Base-by-base conservation (phyloP, 2,797 vertebrate genomes). In the Decapterus maruadsi region DNA sequence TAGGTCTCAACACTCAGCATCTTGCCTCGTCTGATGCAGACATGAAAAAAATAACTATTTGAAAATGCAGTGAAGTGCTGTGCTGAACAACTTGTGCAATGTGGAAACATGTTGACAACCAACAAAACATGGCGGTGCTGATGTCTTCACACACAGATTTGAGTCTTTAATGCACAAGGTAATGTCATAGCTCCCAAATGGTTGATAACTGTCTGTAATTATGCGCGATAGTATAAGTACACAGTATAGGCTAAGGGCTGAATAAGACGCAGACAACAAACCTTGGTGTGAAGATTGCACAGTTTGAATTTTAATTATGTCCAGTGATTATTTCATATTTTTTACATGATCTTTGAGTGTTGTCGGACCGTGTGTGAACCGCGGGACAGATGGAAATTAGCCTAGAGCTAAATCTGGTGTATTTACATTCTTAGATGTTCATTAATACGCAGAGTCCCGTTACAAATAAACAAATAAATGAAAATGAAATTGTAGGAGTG, bases 161-260 rank as follows among this genome's bases (percentile, higher is more conserved):
- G 53, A 70, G 79, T 80, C 26, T 62, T 55, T 40, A 63, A 66
- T 67, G 71, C 76, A 83, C 74, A 29, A 77, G 40, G 72, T 38
- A 13, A 55, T 42, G 60, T 58, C n/a, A 69, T 62, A 74, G 81
- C 66, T 76, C 63, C 57, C 29, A 54, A 61, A 43, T 38, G 48
- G 64, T 55, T 80, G 54, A 79, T 84, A 82, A 88, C 85, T 81
- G 86, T 57, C 77, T 91, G 87, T 51, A 67, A 43, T 64, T 68
- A 86, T 83, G 67, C 84, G 72, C 65, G 79, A 81, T 42, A 81
- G 48, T 68, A 64, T 5, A 4, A 26, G 26, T 26, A 26, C 67
- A 57, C n/a, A n/a, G n/a, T n/a, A n/a, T n/a, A n/a, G n/a, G n/a
- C n/a, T 64, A 55, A 55, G 45, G 46, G 29, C 53, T 76, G 81